Evolutionary conservation across 2,797 vertebrate genomes (phyloP), one percentile per base, ranked within the genome.

Genomic region (Chrysocyon brachyurus): DNA sequence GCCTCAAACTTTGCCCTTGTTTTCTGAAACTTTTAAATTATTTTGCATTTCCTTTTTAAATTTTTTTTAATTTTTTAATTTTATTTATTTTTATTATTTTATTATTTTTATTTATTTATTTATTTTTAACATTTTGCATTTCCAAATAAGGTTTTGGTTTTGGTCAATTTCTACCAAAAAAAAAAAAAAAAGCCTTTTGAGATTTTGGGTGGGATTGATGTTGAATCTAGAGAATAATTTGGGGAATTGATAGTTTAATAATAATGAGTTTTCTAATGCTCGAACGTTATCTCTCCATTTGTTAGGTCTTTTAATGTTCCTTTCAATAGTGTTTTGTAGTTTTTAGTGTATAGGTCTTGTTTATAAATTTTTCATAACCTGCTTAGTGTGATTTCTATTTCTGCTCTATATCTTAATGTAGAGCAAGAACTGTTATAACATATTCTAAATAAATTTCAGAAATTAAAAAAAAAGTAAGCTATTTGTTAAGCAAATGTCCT

Each of bases 401-500:
- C 46, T 83, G 70, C 63, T 89, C 61, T 78, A 19, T 57, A 81
- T 40, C 40, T 73, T 72, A 87, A 81, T 73, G 52, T 87, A 84
- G 40, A 93, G 28, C 70, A 90, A 88, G 52, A 92, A 79, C 12
- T 61, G 54, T 96, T 68, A 84, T 24, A 83, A 64, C 31, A 31
- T 66, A 7, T 89, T 46, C 40, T 63, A 78, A 93, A 49, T 84
- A 46, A 73, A 46, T 73, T 26, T n/a, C 63, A 68, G 64, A 26
- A 49, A 49, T 75, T 75, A 68, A 52, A 52, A 64, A 75, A 57
- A 89, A 89, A 56, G n/a, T 54, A 72, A 88, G 77, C 56, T 72
- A 24, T 94, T 81, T 87, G 63, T 87, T 94, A 83, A 46, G 28
- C 49, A 93, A 57, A 83, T 57, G 9, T 89, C 46, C 28, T 64